Conservation (phyloP, 2,797 vertebrate species). For the Neostethus bicornis region DNA sequence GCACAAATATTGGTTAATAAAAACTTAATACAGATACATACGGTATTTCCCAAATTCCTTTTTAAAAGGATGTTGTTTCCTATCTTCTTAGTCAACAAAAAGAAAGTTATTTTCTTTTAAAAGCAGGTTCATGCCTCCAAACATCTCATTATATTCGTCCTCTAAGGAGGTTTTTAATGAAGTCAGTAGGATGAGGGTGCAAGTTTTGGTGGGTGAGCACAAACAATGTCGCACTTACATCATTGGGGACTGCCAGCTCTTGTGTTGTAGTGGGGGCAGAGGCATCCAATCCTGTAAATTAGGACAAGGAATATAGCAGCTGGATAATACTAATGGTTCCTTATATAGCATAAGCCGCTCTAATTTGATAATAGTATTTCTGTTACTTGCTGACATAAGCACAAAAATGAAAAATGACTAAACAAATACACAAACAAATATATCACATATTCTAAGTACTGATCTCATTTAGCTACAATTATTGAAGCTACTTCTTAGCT, state of each 20-base stretch:
- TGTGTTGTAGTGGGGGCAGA: slow-evolving; percentile 90
- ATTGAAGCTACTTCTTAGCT: neutral
- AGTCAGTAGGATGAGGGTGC: slow-evolving; percentile 21
- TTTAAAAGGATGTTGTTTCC: neutral
- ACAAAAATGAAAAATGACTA: slow-evolving; percentile 24
- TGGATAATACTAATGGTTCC: slow-evolving; percentile 56
- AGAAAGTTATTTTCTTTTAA: slow-evolving; percentile 6
- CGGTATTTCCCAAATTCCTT: neutral
- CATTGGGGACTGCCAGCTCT: slow-evolving; percentile 94
- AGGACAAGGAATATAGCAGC: slow-evolving; percentile 76
- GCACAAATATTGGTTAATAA: neutral
- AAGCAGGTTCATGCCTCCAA: slow-evolving; percentile 14
- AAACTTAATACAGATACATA: neutral
- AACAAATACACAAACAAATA: slow-evolving; percentile 7
- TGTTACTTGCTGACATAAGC: slow-evolving; percentile 31
- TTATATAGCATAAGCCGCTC: slow-evolving; percentile 52
- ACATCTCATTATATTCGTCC: slow-evolving; percentile 30
- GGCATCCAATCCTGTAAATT: slow-evolving; percentile 86
- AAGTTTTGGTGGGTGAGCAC: slow-evolving; percentile 36
- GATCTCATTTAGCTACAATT: slow-evolving; percentile 6
- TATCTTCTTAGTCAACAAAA: neutral
- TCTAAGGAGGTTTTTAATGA: slow-evolving; percentile 40
- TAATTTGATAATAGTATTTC: slow-evolving; percentile 50
- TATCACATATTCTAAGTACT: slow-evolving; percentile 1
- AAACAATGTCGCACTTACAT: slow-evolving; percentile 84